These are phyloP conservation scores for Sander lucioperca DNA, from an alignment of 2,113 vertebrate species.

Conservation along the genomic window DNA sequence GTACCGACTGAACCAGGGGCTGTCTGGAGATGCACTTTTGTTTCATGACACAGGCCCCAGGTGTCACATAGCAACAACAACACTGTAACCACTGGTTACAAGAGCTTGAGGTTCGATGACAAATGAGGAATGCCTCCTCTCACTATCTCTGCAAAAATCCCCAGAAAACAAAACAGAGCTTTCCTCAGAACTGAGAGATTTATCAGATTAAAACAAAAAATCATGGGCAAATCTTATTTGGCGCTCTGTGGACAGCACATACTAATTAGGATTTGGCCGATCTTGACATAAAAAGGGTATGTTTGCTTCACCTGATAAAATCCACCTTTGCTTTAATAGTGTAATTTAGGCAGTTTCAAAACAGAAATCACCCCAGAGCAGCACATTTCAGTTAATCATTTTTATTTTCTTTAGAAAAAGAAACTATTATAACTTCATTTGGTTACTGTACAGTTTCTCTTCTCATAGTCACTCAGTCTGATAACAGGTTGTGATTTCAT, in stretches of 20 bases:
- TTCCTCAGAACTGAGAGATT: neutral
- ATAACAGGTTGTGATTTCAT: constrained; percentile 79
- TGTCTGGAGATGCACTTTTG: constrained; percentile 19
- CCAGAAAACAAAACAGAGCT: neutral
- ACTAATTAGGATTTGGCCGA: neutral
- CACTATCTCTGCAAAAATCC: neutral
- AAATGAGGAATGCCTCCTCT: neutral
- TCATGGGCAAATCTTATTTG: neutral
- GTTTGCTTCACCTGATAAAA: neutral
- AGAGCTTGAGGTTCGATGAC: neutral
- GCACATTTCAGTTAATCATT: constrained; percentile 67
- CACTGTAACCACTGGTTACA: neutral
- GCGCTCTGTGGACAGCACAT: neutral
- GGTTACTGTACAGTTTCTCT: constrained; percentile 83
- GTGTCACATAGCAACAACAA: constrained; percentile 20
- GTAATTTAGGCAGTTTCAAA: neutral
- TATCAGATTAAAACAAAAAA: no score
- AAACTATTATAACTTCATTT: constrained; percentile 84
- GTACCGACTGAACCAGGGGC: neutral
- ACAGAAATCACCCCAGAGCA: constrained; percentile 55
- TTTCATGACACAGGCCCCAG: constrained; percentile 40
- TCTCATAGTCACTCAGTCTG: constrained; percentile 74
- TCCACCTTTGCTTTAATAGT: neutral
- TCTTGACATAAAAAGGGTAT: neutral
- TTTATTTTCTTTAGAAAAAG: constrained; percentile 83